Evolutionary conservation across 2,797 vertebrate species (phyloP).

Genomic region (Sylvia borin): DNA sequence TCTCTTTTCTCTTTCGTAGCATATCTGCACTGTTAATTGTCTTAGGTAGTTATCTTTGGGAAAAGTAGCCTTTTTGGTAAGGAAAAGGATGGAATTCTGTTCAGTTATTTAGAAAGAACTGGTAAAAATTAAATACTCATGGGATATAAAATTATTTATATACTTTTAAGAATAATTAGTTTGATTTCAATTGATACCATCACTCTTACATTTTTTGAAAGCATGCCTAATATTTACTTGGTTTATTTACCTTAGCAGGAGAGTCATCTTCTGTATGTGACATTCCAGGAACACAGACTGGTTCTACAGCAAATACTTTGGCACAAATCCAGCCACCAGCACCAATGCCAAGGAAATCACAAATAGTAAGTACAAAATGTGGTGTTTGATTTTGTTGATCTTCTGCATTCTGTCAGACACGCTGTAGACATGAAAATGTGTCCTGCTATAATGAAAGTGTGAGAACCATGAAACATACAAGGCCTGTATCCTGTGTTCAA

Average conservation of each 20-base stretch:
- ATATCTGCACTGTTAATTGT: neutral
- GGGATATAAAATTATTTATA: neutral
- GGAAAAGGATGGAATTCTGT: neutral
- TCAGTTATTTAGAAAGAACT: neutral
- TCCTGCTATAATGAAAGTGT: neutral
- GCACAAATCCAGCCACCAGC: conserved; percentile 85
- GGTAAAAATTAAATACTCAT: neutral
- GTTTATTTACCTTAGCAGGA: conserved; percentile 65
- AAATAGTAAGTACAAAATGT: conserved; percentile 81
- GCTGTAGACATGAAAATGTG: neutral
- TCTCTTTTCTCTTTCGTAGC: neutral
- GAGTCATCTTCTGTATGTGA: conserved; percentile 75
- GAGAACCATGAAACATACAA: neutral
- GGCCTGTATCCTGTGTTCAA: neutral
- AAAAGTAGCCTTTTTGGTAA: neutral
- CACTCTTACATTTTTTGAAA: neutral
- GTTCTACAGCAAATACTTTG: conserved; percentile 77
- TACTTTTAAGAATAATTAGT: neutral
- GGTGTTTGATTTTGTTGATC: neutral
- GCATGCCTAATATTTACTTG: neutral
- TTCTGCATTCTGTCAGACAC: neutral
- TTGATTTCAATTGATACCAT: neutral
- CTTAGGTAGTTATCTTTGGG: neutral
- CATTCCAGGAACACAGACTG: conserved; percentile 47
- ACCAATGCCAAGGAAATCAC: conserved; percentile 89